These are phyloP conservation scores for Linyphia triangularis DNA, from an alignment of 2,888 invertebrate species.

Conservation along the genomic window DNA sequence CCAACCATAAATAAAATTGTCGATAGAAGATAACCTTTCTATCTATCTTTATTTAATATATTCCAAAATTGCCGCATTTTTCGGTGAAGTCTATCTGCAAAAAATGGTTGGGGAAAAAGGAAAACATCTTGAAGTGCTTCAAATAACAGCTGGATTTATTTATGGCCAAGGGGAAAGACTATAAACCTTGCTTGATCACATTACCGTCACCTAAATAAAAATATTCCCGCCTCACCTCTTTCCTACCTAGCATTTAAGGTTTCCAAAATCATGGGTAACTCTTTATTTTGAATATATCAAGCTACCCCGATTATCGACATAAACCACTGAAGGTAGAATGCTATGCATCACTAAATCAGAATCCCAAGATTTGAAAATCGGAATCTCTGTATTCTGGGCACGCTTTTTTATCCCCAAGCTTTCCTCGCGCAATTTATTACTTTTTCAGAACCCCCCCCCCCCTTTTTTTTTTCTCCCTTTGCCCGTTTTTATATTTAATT, in stretches of 20 bases:
- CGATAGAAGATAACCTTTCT: slow-evolving; percentile 62
- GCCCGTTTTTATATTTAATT: not conserved
- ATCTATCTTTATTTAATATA: slow-evolving; percentile 70
- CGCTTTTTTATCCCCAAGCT: slow-evolving; percentile 24
- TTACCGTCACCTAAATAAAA: slow-evolving; percentile 66
- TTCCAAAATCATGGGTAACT: slow-evolving; percentile 10
- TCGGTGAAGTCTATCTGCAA: slow-evolving; percentile 42
- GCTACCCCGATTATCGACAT: slow-evolving; percentile 45
- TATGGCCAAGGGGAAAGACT: slow-evolving; percentile 63
- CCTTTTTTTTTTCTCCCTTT: not conserved
- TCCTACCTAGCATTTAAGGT: slow-evolving; percentile 53
- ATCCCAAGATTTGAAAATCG: slow-evolving; percentile 51
- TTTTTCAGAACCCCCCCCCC: too few relatives aligned
- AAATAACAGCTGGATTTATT: slow-evolving; percentile 73
- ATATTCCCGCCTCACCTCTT: slow-evolving; percentile 35
- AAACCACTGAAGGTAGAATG: slow-evolving; percentile 4
- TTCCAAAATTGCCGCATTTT: slow-evolving; percentile 70
- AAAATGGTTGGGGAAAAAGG: slow-evolving; percentile 35
- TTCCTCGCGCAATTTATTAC: slow-evolving; percentile 24
- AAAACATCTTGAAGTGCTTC: slow-evolving; percentile 67
- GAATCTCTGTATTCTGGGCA: slow-evolving; percentile 34
- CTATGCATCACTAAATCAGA: slow-evolving; percentile 59
- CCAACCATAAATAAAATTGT: slow-evolving; percentile 59
- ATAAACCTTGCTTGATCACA: slow-evolving; percentile 70
- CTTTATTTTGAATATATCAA: slow-evolving; percentile 69